phyloP scores from a whole-genome alignment of 64 coral and sea anemone species.

The Montipora foliosa region DNA sequence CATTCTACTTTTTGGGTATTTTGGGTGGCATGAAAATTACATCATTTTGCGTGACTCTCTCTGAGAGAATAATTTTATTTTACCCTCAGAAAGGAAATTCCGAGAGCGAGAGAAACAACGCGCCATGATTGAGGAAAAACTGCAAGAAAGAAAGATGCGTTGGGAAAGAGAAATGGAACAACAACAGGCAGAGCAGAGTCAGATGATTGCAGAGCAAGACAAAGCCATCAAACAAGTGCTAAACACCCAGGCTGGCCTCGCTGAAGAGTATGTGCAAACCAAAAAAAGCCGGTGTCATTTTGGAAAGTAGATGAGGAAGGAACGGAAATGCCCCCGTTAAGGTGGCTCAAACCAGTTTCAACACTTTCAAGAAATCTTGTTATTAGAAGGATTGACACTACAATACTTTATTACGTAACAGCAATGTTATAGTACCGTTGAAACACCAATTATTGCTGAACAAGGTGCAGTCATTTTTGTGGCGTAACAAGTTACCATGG shows the following conservation, averaged over 20 bases:
- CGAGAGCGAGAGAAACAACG: slow-evolving; percentile 60
- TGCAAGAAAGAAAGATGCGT: slow-evolving; percentile 66
- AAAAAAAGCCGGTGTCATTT: neutral
- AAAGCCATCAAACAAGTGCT: slow-evolving; percentile 81
- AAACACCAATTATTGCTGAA: too few relatives aligned
- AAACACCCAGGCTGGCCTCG: slow-evolving; percentile 75
- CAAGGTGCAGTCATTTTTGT: too few relatives aligned
- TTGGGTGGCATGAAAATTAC: too few relatives aligned
- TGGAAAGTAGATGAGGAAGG: neutral
- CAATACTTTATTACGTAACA: too few relatives aligned
- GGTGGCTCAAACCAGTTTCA: too few relatives aligned
- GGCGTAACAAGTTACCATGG: too few relatives aligned
- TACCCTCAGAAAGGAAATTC: slow-evolving; percentile 36
- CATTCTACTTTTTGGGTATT: too few relatives aligned
- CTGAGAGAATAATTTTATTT: neutral
- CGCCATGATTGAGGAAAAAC: slow-evolving; percentile 54
- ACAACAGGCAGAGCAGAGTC: slow-evolving; percentile 60
- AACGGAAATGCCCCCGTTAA: neutral
- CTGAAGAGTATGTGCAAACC: slow-evolving; percentile 67
- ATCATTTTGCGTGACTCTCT: too few relatives aligned
- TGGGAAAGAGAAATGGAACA: slow-evolving; percentile 70
- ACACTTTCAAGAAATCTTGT: too few relatives aligned
- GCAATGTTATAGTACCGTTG: too few relatives aligned
- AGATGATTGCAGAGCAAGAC: slow-evolving; percentile 71
- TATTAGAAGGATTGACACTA: too few relatives aligned